Percentiles rank a stretch among this genome's conserved stretches.
Evolutionary conservation across 1,140 invertebrate species (phyloP).

Genomic region (Patella vulgata): DNA sequence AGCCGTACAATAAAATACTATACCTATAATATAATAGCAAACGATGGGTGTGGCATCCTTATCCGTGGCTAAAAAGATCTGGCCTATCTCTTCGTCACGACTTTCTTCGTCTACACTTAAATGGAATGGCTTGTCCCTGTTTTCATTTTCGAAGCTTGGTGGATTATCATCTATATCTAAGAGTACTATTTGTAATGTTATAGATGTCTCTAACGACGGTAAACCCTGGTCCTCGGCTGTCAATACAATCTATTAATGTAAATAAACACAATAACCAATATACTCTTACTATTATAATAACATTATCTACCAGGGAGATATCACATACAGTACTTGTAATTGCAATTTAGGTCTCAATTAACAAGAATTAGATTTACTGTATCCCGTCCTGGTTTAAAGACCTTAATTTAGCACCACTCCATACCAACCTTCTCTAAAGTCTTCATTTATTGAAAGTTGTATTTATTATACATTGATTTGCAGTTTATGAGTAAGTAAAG

Average conservation of each 20-base stretch:
- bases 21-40: conserved; percentile 35
- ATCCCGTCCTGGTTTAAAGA: too few species aligned
- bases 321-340: too few species aligned
- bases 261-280: not conserved
- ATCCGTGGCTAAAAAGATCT: conserved; percentile 13
- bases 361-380: too few species aligned
- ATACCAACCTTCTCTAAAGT: too few species aligned
- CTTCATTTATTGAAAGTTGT: too few species aligned
- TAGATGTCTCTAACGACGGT: conserved; percentile 9
- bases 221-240: conserved; percentile 27
- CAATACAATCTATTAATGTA: conserved; percentile 27
- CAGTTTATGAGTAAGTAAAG: too few species aligned
- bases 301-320: too few species aligned
- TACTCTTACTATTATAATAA: not conserved
- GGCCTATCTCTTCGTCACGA: conserved; percentile 4
- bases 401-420: too few species aligned
- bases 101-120: conserved; percentile 22
- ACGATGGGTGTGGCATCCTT: conserved; percentile 11
- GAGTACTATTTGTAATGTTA: conserved; percentile 22
- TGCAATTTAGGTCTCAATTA: too few species aligned
- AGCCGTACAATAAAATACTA: too few species aligned
- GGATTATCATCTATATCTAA: conserved; percentile 28
- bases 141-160: conserved; percentile 7
- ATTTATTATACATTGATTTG: too few species aligned
- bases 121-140: not conserved